Percentiles rank a stretch among this genome's conserved stretches.
These are phyloP conservation scores for Corythaixoides concolor DNA, from an alignment of 2,113 vertebrate genomes.

Conservation along the genomic window DNA sequence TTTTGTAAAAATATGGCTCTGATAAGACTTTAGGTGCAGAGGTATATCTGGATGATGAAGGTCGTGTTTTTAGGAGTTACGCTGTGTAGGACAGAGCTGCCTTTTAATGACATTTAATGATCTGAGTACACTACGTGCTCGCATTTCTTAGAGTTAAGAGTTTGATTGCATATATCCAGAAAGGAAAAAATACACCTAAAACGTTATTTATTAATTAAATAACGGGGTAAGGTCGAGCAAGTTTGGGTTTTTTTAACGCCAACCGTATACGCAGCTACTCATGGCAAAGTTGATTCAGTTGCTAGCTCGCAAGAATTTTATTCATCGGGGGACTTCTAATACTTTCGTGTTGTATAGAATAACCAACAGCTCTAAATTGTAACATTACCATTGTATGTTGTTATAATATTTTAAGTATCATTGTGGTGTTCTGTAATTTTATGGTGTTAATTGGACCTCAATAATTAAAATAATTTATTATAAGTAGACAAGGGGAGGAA, in stretches of 20 bases:
- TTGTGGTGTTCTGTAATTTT: neutral
- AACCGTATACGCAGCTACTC: neutral
- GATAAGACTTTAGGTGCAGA: rapidly evolving
- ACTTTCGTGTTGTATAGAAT: neutral
- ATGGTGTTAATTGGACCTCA: neutral
- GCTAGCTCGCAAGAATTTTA: neutral
- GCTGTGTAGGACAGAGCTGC: neutral
- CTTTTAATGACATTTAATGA: rapidly evolving
- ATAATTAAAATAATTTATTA: neutral
- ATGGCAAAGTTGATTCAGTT: neutral
- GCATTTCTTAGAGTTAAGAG: neutral
- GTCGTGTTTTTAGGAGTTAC: rapidly evolving
- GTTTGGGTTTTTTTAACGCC: neutral
- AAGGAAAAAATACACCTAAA: neutral
- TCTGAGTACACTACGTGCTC: rapidly evolving
- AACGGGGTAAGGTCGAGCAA: neutral
- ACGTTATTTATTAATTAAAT: neutral
- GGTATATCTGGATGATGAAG: rapidly evolving
- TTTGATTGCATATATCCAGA: neutral
- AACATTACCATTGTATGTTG: neutral
- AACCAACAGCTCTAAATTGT: neutral
- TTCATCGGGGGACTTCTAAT: neutral
- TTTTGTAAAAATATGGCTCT: rapidly evolving
- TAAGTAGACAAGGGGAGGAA: neutral
- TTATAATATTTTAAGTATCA: neutral